Base-by-base conservation (phyloP, 2,797 vertebrate species). In the Luscinia megarhynchos region DNA sequence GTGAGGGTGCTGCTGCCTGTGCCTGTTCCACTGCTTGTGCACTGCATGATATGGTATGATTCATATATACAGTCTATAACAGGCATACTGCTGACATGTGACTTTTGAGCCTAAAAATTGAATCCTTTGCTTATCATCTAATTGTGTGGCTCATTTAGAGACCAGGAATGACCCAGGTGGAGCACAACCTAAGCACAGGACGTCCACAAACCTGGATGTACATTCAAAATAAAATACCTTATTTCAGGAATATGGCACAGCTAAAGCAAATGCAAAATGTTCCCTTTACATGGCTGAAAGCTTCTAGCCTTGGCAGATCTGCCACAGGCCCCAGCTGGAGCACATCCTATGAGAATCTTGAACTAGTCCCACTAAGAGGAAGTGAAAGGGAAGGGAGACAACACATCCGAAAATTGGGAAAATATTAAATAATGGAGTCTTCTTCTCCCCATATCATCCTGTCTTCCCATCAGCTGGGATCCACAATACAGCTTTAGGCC, bases 271-370 rank as follows among this genome's bases (percentile, higher is more conserved):
- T 45, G 66, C 22, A 77, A 48, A 72, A 41, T 23, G 27, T 22
- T 61, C 26, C 21, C 29, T 12, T 67, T 63, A 21, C 62, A 68
- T 12, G 38, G 45, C 50, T 61, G 29, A 78, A 70, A 75, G 41
- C 43, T 50, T 61, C 69, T 40, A 83, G 53, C 22, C 77, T 67
- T 58, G 30, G 36, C 36, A 86, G 19, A 88, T 46, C 27, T 67
- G 53, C 54, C 43, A 70, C 30, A 58, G 54, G 36, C 27, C 34
- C n/a, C 59, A 57, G 57, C 4, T 30, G n/a, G 66, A 84, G 50
- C 34, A 68, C 46, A 61, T 6, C 0, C 0, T 8, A 20, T 2
- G 6, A 11, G 34, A 62, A 64, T 14, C 18, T 46, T 75, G 58
- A 87, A 84, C 4, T 19, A 89, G 54, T 7, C 27, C 40, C 38